Evolutionary conservation across 2,113 vertebrate species (phyloP).

Genomic region (Saimiri boliviensis): DNA sequence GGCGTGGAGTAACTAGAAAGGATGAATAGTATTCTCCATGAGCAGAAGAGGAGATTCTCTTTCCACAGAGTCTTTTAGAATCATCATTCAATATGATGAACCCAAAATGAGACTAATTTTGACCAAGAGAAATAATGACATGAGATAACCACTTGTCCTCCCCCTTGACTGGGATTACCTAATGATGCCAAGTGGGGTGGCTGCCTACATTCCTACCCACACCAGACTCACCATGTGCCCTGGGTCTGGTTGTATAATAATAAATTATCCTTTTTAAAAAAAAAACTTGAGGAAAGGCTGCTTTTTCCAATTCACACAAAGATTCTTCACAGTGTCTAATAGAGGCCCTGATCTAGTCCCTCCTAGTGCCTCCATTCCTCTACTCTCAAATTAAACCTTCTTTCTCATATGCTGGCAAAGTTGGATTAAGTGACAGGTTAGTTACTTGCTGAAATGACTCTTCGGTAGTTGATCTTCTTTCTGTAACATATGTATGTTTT

Average conservation of each 20-base stretch:
- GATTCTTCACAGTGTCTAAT: not conserved
- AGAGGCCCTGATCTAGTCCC: not conserved
- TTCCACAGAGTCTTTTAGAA: conserved; percentile 41
- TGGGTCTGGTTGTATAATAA: not conserved
- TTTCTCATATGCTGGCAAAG: not conserved
- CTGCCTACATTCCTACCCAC: not conserved
- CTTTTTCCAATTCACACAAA: not conserved
- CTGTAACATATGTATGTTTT: not conserved
- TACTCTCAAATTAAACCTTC: not conserved
- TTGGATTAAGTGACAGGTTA: not conserved
- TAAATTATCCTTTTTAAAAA: not conserved
- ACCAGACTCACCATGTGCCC: not conserved
- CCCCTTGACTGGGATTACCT: not conserved
- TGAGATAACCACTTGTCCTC: not conserved
- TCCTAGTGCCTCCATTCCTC: not conserved
- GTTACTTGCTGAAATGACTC: not conserved
- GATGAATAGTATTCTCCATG: conserved; percentile 19
- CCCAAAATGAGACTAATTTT: not conserved
- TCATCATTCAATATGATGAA: not conserved
- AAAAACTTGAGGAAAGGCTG: not conserved
- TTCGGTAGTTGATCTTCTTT: not conserved
- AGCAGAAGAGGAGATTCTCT: conserved; percentile 7
- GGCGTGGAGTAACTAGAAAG: conserved; percentile 50
- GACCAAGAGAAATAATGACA: not conserved
- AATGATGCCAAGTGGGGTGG: not conserved